Evolutionary conservation across 1,140 invertebrate genomes (phyloP).

Genomic region (Drosophila paulistorum): DNA sequence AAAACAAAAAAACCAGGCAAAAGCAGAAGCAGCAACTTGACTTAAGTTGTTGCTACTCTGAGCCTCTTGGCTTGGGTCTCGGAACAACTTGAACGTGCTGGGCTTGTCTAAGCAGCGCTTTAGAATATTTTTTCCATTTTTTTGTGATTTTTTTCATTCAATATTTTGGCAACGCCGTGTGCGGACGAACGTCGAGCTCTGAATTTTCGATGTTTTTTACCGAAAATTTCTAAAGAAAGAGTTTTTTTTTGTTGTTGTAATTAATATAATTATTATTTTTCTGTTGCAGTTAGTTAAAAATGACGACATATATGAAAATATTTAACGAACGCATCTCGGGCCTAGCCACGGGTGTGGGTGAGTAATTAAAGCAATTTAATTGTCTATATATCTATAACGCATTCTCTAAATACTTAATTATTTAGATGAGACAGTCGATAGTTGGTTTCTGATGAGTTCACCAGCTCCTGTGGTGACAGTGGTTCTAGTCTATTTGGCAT

Average conservation of each 20-base stretch:
- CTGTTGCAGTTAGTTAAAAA: conserved; percentile 40
- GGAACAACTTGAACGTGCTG: conserved; percentile 51
- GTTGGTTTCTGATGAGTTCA: conserved; percentile 86
- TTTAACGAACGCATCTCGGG: conserved; percentile 78
- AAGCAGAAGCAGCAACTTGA: background rate
- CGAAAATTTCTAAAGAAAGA: conserved; percentile 55
- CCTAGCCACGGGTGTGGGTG: conserved; percentile 75
- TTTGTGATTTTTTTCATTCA: conserved; percentile 63
- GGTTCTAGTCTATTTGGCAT: conserved; percentile 87
- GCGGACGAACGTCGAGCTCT: conserved; percentile 64
- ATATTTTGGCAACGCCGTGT: conserved; percentile 72
- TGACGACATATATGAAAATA: conserved; percentile 78
- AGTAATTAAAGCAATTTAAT: conserved; percentile 36
- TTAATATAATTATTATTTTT: conserved; percentile 7
- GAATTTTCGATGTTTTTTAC: conserved; percentile 44
- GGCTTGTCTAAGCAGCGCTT: conserved; percentile 52
- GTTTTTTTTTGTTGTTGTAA: conserved; percentile 1
- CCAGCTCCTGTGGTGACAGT: conserved; percentile 85
- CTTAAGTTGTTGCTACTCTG: background rate
- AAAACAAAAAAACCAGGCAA: background rate
- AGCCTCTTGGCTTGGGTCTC: conserved; percentile 10
- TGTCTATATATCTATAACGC: background rate
- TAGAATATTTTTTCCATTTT: conserved; percentile 43
- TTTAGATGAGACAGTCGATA: conserved; percentile 86
- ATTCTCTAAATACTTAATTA: background rate